Evolutionary conservation across 2,797 vertebrate genomes (phyloP).

Genomic region (Pelochelys cantorii): DNA sequence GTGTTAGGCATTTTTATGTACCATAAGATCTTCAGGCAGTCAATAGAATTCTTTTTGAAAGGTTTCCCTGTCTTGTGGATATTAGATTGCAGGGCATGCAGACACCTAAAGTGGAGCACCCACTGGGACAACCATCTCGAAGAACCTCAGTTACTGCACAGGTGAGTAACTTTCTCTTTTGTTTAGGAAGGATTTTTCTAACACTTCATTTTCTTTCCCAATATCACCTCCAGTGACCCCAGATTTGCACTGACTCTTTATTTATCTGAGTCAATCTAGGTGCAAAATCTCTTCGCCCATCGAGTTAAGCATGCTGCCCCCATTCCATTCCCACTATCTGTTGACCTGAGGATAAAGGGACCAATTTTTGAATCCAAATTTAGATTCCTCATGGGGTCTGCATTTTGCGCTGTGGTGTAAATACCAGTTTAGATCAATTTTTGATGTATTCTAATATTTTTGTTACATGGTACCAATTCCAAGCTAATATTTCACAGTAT

Average conservation of each 20-base stretch:
- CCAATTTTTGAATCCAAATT: neutral
- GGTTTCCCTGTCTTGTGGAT: neutral
- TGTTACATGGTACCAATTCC: conserved; percentile 9
- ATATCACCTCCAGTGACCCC: neutral
- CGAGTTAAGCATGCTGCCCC: neutral
- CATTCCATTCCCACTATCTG: neutral
- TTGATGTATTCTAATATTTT: neutral
- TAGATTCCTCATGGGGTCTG: neutral
- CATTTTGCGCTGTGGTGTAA: neutral
- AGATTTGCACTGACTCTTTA: neutral
- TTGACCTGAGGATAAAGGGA: conserved; percentile 7
- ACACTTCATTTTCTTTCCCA: neutral
- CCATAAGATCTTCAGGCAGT: neutral
- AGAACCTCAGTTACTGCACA: too few species aligned
- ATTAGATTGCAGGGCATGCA: too few species aligned
- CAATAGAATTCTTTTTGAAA: neutral
- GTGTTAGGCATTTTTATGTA: neutral
- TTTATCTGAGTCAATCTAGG: neutral
- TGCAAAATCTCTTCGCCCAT: neutral
- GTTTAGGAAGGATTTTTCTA: neutral
- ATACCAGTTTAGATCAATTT: neutral
- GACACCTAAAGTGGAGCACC: too few species aligned
- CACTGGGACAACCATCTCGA: too few species aligned
- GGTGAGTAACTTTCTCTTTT: too few species aligned
- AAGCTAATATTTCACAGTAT: neutral